Conservation (phyloP, 2,113 vertebrate species). For the Oreochromis aureus region DNA sequence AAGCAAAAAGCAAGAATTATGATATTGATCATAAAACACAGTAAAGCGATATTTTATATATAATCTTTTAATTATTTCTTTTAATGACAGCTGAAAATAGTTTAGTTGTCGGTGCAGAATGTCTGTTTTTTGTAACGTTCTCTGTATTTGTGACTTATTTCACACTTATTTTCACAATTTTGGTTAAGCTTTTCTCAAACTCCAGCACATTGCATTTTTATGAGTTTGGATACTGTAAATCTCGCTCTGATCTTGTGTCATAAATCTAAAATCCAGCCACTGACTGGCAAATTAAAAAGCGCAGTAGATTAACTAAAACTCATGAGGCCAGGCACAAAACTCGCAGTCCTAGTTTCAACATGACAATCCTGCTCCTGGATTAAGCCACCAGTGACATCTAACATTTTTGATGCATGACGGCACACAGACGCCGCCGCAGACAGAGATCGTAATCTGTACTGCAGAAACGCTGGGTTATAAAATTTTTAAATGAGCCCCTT, state of each 20-base stretch:
- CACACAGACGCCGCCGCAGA: not conserved
- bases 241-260: not conserved
- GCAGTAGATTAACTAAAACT: not conserved
- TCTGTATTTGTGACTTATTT: not conserved
- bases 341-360: not conserved
- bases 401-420: slow-evolving; percentile 5
- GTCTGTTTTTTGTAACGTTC: not conserved
- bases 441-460: slow-evolving; percentile 21
- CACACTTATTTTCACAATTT: not conserved
- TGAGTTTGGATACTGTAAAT: not conserved
- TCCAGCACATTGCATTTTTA: not conserved
- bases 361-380: not conserved
- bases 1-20: not conserved
- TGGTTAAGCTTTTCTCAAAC: not conserved
- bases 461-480: not conserved
- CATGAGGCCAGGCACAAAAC: not conserved
- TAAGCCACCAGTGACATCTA: not conserved
- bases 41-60: not conserved
- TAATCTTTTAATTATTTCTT: not conserved
- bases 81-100: not conserved
- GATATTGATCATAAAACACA: not conserved
- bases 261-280: not conserved
- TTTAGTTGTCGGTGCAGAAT: not conserved
- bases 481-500: not conserved
- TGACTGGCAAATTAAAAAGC: not conserved